Evolutionary conservation across 2,797 vertebrate species (phyloP).

Genomic region (Pampus argenteus): DNA sequence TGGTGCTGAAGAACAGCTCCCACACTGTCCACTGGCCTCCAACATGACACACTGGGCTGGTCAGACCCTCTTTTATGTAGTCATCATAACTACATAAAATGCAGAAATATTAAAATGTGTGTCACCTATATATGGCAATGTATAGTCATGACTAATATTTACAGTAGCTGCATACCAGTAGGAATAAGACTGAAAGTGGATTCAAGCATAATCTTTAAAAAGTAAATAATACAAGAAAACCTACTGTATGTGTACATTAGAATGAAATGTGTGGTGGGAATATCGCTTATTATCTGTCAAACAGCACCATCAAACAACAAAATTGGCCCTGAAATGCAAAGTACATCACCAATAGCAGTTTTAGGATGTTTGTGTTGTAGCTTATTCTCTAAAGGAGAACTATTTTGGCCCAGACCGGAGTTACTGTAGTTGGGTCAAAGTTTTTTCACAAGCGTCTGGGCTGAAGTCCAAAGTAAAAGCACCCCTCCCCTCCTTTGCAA

Average conservation of each 20-base stretch:
- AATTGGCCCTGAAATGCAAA: neutral
- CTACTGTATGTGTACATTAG: neutral
- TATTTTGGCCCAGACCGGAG: conserved; percentile 22
- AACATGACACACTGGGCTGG: conserved; percentile 17
- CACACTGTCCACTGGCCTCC: conserved; percentile 28
- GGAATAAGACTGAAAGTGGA: neutral
- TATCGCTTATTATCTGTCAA: neutral
- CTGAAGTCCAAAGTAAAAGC: conserved; percentile 37
- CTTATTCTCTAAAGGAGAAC: conserved; percentile 13
- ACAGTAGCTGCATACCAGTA: neutral
- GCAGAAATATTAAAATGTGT: neutral
- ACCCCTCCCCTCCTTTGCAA: conserved; percentile 25
- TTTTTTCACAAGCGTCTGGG: conserved; percentile 58
- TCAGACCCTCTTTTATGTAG: conserved; percentile 12
- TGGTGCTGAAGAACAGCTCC: conserved; percentile 79
- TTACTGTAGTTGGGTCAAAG: conserved; percentile 24
- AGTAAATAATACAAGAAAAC: neutral
- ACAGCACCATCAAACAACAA: neutral
- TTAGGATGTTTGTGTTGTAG: neutral
- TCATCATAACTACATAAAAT: neutral
- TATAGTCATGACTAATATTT: neutral
- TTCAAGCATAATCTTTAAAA: neutral
- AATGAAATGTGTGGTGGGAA: neutral
- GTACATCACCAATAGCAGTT: neutral
- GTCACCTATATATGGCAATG: neutral